Percentiles rank a stretch among this genome's conserved stretches.
These are phyloP conservation scores for Nebria brevicollis DNA, from an alignment of 2,888 invertebrate genomes.

Conservation along the genomic window DNA sequence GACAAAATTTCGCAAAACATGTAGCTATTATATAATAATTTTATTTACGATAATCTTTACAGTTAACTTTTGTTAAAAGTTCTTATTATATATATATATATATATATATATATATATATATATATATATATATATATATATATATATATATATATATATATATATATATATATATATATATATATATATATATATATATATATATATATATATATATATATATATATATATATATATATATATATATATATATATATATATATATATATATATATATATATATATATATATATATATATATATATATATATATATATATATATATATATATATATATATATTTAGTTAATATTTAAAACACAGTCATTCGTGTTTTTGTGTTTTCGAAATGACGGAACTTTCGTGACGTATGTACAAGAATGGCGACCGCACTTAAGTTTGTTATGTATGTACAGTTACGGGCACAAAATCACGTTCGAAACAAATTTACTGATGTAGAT, in stretches of 20 bases:
- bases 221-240: background rate
- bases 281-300: background rate
- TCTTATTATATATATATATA: background rate
- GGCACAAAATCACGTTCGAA: background rate
- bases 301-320: background rate
- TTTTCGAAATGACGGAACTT: background rate
- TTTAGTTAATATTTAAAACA: background rate
- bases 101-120: background rate
- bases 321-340: background rate
- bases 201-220: background rate
- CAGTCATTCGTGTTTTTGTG: background rate
- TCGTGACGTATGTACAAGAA: background rate
- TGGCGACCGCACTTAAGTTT: background rate
- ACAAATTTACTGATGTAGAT: conserved; percentile 54
- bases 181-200: background rate
- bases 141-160: background rate
- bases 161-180: background rate
- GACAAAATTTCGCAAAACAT: background rate
- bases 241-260: background rate
- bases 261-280: background rate
- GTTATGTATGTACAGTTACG: background rate
- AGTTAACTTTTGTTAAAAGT: background rate
- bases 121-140: background rate
- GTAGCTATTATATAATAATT: background rate
- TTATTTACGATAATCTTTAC: background rate